Evolutionary conservation across 2,797 vertebrate genomes (phyloP), one percentile per base, ranked within the genome.

Genomic region (Sparus aurata): DNA sequence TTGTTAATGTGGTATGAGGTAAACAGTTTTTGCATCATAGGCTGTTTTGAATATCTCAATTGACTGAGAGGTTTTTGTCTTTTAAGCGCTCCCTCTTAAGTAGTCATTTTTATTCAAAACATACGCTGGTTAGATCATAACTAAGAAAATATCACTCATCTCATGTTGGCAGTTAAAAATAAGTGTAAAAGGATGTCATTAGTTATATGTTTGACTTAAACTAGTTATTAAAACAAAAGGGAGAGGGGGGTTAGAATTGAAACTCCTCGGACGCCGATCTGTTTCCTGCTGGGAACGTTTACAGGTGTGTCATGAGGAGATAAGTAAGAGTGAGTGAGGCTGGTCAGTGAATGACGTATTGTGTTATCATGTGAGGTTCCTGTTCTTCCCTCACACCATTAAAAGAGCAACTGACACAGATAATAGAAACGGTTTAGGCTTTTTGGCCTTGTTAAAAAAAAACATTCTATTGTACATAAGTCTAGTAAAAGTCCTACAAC

Each of bases 231-330:
- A 10, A 38, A 38, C 38, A 38, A 34, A 34, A 38, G 38, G 34
- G 3, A 16, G 20, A 6, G 41, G 3, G 16, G 20, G 6, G 30
- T 22, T 17, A 12, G 27, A 20, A 17, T 16, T 64, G 17, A 59
- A 53, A 34, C 2, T 13, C 25, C 50, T 53, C 23, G 17, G n/a
- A 49, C 1, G 3, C 50, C 9, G 2, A 17, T 18, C 20, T 65
- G 50, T 62, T 77, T 65, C 52, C 43, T 64, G 65, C 64, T 89
- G 87, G 73, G 84, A 89, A 78, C 43, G 43, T 75, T 50, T 45
- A 66, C 83, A 89, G 89, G 83, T 90, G 87, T 84, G 76, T 85
- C 63, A 9, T 20, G 5, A 53, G 55, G 63, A 57, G 57, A 83
- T 79, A 72, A 69, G 75, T 12, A n/a, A 61, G 13, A 1, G 4